A percentile compares a stretch with the other conserved stretches of the same genome.
Evolutionary conservation across 2,113 vertebrate species (phyloP).

Genomic region (Gorsachius goisagi): DNA sequence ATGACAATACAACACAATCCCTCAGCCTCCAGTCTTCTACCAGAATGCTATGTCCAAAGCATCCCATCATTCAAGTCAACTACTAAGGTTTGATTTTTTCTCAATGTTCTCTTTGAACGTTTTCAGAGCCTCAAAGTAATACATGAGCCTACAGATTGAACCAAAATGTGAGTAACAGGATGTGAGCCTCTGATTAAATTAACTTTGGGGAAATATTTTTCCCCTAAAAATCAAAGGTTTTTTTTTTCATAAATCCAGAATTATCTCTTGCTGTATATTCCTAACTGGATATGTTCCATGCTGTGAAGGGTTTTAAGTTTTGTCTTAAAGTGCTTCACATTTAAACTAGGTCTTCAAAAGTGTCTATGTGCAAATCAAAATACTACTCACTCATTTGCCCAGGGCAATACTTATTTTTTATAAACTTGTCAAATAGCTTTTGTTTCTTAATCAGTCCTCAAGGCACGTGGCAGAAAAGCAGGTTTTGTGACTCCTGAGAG

Average conservation of each 20-base stretch:
- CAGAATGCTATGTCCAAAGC: background rate
- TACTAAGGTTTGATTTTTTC: background rate
- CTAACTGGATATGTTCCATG: background rate
- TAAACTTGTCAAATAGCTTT: constrained; percentile 8
- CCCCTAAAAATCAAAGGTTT: background rate
- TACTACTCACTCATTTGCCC: background rate
- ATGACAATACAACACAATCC: background rate
- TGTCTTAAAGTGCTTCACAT: background rate
- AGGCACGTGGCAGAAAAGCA: background rate
- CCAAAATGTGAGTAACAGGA: background rate
- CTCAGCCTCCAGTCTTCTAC: background rate
- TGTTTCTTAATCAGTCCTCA: constrained; percentile 14
- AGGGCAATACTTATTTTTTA: background rate
- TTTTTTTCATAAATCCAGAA: background rate
- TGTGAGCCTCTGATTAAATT: background rate
- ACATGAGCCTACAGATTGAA: background rate
- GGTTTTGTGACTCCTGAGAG: background rate
- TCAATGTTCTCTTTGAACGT: background rate
- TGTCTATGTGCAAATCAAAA: constrained; percentile 2
- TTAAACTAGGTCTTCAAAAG: background rate
- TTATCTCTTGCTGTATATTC: background rate
- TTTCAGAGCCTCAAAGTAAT: background rate
- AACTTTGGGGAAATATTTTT: background rate
- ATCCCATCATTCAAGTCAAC: background rate
- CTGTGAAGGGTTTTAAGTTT: background rate